These are phyloP conservation scores for Hylaeus anthracinus DNA, from an alignment of 1,140 invertebrate species.

Conservation along the genomic window DNA sequence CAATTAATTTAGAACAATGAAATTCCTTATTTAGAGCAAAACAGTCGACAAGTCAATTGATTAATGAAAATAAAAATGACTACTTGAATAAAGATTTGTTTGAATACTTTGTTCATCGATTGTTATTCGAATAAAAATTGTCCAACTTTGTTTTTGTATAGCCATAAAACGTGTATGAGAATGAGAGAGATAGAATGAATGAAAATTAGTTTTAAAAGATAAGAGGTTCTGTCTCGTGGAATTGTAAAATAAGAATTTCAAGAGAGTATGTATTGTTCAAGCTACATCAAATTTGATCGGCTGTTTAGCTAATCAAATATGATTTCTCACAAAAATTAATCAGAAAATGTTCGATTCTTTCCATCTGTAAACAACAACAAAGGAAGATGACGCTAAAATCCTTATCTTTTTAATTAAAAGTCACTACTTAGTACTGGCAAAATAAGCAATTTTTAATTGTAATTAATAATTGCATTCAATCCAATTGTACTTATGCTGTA, in stretches of 20 bases:
- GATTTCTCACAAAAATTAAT: background rate
- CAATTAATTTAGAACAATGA: background rate
- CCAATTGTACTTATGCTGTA: constrained; percentile 14
- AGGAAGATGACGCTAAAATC: background rate
- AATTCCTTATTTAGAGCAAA: too few species aligned
- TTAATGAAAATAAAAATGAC: background rate
- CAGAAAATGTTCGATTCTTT: constrained; percentile 44
- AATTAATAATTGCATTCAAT: constrained; percentile 20
- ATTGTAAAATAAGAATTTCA: constrained; percentile 33
- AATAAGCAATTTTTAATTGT: constrained; percentile 7
- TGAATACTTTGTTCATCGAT: background rate
- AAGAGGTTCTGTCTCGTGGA: constrained; percentile 23
- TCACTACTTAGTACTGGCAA: background rate
- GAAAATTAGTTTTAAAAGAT: constrained; percentile 15
- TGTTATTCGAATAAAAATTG: constrained; percentile 46
- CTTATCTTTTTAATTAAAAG: constrained; percentile 6
- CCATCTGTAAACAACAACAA: background rate
- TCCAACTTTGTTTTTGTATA: constrained; percentile 49
- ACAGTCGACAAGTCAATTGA: too few species aligned
- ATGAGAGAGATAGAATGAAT: constrained; percentile 13
- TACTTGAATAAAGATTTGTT: background rate
- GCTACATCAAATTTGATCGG: constrained; percentile 10
- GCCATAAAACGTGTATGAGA: constrained; percentile 26
- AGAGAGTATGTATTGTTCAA: constrained; percentile 20
- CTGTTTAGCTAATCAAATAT: background rate